phyloP scores from a whole-genome alignment of 2,888 invertebrate species.

The Drosophila seclusa region DNA sequence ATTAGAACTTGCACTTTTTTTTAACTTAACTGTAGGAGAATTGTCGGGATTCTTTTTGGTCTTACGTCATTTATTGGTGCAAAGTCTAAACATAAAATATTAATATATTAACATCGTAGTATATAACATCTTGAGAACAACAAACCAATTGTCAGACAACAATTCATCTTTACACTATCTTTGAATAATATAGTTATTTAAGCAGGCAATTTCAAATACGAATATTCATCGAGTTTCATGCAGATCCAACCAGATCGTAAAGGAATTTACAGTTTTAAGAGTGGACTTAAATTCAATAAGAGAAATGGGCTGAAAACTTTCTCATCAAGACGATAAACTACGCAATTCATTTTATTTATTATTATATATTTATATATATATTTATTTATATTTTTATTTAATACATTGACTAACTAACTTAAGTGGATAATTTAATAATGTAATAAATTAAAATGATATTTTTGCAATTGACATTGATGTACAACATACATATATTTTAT shows the following conservation, averaged over 20 bases:
- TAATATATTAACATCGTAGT: no score
- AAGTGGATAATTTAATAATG: no score
- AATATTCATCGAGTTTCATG: not conserved
- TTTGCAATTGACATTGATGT: no score
- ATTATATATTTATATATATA: no score
- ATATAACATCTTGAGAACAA: not conserved
- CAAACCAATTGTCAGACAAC: not conserved
- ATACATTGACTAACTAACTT: no score
- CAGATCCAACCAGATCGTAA: not conserved
- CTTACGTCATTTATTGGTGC: not conserved
- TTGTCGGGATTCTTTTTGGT: not conserved
- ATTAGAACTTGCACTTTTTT: not conserved
- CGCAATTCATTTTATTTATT: not conserved
- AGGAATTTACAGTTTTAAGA: no score
- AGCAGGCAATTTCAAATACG: not conserved
- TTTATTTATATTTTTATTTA: no score
- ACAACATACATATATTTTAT: not conserved
- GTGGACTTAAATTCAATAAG: not conserved
- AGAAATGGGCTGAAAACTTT: no score
- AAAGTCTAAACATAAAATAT: not conserved
- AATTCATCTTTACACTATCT: not conserved
- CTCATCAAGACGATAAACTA: no score
- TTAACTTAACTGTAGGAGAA: not conserved
- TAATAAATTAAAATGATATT: no score
- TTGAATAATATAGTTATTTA: not conserved